These are phyloP conservation scores for Argyresthia albistria DNA, from an alignment of 2,888 invertebrate species.

Conservation along the genomic window DNA sequence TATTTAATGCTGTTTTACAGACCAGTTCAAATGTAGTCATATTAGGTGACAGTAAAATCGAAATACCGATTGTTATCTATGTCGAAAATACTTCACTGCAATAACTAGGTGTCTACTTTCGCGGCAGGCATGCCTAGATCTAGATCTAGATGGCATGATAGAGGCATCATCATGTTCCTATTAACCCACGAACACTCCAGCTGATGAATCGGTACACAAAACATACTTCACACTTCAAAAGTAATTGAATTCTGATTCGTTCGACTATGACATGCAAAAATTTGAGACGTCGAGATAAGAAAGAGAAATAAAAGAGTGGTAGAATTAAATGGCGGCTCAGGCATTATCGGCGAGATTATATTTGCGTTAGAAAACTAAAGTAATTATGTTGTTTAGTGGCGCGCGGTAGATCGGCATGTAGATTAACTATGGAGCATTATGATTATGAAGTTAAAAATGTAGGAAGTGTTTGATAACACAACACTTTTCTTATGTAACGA, in stretches of 20 bases:
- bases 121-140: too few species aligned
- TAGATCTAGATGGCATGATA: too few species aligned
- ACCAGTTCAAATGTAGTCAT: too few species aligned
- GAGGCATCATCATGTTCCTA: neutral
- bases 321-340: neutral
- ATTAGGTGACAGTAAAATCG: too few species aligned
- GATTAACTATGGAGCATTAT: conserved; percentile 13
- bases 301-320: neutral
- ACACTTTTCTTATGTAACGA: neutral
- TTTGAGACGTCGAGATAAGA: neutral
- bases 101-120: too few species aligned
- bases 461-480: conserved; percentile 5
- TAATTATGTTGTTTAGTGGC: conserved; percentile 20
- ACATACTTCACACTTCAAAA: conserved; percentile 4
- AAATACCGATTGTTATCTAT: too few species aligned
- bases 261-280: conserved; percentile 21
- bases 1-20: too few species aligned
- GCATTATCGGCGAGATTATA: neutral
- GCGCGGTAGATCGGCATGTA: conserved; percentile 15
- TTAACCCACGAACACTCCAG: conserved; percentile 8
- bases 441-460: conserved; percentile 5
- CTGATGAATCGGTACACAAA: conserved; percentile 4
- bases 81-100: too few species aligned
- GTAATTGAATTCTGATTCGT: conserved; percentile 28
- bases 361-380: conserved; percentile 18